These are phyloP conservation scores for Dicerorhinus sumatrensis DNA, from an alignment of 2,113 vertebrate species.

Conservation along the genomic window DNA sequence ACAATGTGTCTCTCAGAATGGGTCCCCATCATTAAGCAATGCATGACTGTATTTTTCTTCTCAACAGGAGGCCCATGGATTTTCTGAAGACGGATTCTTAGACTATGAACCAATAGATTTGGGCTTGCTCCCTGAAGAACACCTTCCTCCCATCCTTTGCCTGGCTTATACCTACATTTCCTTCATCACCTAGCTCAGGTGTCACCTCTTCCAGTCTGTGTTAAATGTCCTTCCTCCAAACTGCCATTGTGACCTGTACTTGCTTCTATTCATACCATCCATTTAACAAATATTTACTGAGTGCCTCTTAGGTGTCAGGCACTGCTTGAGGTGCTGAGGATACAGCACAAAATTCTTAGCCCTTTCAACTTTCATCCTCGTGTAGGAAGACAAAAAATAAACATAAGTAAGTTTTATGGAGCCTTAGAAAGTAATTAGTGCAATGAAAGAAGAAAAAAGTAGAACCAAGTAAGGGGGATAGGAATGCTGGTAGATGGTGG, in stretches of 20 bases:
- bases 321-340: not conserved
- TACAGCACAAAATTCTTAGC: not conserved
- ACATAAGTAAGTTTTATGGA: not conserved
- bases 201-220: not conserved
- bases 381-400: not conserved
- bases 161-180: not conserved
- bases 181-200: not conserved
- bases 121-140: not conserved
- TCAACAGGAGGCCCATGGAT: not conserved
- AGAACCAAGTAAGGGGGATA: not conserved
- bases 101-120: not conserved
- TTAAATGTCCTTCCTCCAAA: not conserved
- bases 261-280: not conserved
- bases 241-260: not conserved
- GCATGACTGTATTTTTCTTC: not conserved
- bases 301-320: not conserved
- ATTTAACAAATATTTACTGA: not conserved
- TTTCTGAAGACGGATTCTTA: not conserved
- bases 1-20: no score
- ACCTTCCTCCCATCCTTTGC: not conserved
- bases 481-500: not conserved
- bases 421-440: not conserved
- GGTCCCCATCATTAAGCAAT: no score
- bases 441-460: not conserved
- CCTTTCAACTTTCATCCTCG: not conserved